Base-by-base conservation (phyloP, 64 coral and sea anemone species). In the Anthopleura sola region DNA sequence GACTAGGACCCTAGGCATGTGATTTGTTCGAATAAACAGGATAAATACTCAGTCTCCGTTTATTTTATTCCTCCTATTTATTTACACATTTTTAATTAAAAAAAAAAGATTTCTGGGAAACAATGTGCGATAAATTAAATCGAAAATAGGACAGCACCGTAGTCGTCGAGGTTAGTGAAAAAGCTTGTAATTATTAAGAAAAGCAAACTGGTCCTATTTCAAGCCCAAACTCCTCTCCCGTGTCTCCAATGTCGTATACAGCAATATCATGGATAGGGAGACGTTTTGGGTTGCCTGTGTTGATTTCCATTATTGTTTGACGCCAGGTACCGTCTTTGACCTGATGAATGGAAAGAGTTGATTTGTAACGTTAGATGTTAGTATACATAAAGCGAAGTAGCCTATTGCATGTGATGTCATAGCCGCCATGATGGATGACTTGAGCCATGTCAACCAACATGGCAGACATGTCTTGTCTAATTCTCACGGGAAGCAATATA, bases 151-250 rank as follows among this genome's bases (percentile, higher is more conserved):
- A 33, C 37, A 28, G 12, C 19, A 46, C 0, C 16, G 39, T 19
- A 79, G 37, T 0, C 76, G 39, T 18, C 47, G 76, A 44, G 38
- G 20, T n/a, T 17, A 20, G 10, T 16, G 20, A 38, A 79, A 48
- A 19, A 24, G 5, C 17, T 21, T 79, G 18, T 47, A 21, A 79
- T 71, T 49, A 68, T 91, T 10, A 96, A 74, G 90, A 92, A 57
- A 96, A 96, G 60, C 94, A 96, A 76, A 96, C 94, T 2, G 94
- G 90, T 78, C 94, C 94, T 69, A 96, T 96, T 90, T 96, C 90
- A 31, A 96, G 60, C 49, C 94, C 94, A 68, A 96, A 96, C 60
- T 96, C 90, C 77, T 96, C 94, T 24, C 86, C 90, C 49, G 29
- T 86, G 84, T 92, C 94, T 10, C 94, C 94, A 64, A 96, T 90